phyloP scores from a whole-genome alignment of 2,113 vertebrate genomes.

The Bettongia penicillata region DNA sequence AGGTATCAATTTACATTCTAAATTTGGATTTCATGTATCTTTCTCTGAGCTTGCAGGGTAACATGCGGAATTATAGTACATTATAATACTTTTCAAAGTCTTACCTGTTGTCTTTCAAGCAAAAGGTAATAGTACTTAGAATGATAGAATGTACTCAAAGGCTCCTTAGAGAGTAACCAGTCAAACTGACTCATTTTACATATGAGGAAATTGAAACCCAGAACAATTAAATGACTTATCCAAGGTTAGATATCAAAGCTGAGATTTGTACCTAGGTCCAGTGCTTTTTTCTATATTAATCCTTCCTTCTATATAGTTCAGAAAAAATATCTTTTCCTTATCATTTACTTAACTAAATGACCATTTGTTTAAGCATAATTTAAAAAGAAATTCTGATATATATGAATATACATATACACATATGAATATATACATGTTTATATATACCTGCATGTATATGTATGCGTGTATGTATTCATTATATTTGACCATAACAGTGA shows the following conservation, averaged over 20 bases:
- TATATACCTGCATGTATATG: background rate
- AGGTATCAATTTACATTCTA: background rate
- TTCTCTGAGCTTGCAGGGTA: background rate
- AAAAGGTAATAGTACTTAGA: background rate
- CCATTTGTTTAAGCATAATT: background rate
- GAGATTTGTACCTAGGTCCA: background rate
- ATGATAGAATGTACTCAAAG: background rate
- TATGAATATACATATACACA: too few relatives aligned
- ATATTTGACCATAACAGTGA: background rate
- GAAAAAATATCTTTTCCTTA: conserved; percentile 25
- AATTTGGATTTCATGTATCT: background rate
- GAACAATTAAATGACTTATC: background rate
- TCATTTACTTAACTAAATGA: background rate
- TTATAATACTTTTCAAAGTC: background rate
- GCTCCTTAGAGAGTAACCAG: background rate
- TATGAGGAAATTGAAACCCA: background rate
- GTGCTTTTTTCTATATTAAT: conserved; percentile 9
- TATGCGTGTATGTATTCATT: background rate
- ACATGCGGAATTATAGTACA: background rate
- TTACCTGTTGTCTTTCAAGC: background rate
- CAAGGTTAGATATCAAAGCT: background rate
- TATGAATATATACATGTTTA: background rate
- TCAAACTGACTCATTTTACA: background rate
- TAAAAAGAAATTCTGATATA: background rate
- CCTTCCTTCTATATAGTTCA: background rate